Evolutionary conservation across 2,113 vertebrate species (phyloP).

Genomic region (Delphinus delphis): DNA sequence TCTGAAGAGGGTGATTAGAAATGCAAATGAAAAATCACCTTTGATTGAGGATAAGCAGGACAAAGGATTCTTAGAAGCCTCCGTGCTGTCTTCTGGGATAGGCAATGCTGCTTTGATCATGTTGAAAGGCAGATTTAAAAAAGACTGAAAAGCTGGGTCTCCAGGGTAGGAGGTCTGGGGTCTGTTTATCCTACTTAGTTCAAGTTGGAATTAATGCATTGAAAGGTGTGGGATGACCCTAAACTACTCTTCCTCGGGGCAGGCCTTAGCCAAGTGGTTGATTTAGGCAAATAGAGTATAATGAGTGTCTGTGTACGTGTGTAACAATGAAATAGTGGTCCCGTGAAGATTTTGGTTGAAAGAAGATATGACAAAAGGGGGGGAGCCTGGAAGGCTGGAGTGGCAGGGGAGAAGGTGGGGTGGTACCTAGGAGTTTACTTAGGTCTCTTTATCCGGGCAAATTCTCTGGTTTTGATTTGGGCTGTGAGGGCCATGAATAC

Average conservation of each 20-base stretch:
- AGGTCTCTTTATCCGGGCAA: background rate
- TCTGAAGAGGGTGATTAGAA: conserved; percentile 37
- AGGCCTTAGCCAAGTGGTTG: background rate
- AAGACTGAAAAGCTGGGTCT: background rate
- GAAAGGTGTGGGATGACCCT: background rate
- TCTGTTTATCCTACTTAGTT: background rate
- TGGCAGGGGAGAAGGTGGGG: no score
- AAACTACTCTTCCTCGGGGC: background rate
- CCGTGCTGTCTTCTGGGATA: background rate
- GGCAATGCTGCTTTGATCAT: conserved; percentile 7
- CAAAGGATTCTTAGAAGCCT: background rate
- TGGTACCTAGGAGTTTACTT: background rate
- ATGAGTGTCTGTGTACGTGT: background rate
- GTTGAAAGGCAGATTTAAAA: background rate
- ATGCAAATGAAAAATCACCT: conserved; percentile 18
- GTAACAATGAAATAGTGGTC: background rate
- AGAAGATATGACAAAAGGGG: background rate
- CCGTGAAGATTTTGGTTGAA: background rate
- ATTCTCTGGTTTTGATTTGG: background rate
- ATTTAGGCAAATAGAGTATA: background rate
- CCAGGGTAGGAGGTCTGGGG: background rate
- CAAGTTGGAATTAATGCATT: background rate
- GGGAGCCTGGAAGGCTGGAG: rapidly evolving
- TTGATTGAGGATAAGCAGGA: conserved; percentile 13
- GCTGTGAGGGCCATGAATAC: background rate